phyloP scores from a whole-genome alignment of 2,888 invertebrate species.

The Epiblema foenella region DNA sequence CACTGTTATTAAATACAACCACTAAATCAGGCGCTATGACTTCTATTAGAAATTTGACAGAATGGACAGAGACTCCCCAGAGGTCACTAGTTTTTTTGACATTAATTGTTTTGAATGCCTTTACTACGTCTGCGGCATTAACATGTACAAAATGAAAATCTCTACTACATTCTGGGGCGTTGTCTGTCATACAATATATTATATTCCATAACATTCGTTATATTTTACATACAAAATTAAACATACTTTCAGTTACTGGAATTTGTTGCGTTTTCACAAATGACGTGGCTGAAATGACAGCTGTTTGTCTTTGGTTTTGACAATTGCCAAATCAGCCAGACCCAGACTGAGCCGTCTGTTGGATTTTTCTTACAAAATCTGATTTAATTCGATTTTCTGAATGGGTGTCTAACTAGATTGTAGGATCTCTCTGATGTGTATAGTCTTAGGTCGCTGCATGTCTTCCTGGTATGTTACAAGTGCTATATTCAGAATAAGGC shows the following conservation, averaged over 20 bases:
- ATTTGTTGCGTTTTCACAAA: slow-evolving; percentile 67
- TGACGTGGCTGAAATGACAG: slow-evolving; percentile 83
- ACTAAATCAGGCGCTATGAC: too few relatives aligned
- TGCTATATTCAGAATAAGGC: slow-evolving; percentile 6
- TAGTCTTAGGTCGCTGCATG: slow-evolving; percentile 55
- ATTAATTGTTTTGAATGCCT: too few relatives aligned
- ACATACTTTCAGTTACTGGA: neutral
- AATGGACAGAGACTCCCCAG: too few relatives aligned
- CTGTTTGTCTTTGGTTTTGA: slow-evolving; percentile 75
- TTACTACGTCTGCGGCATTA: too few relatives aligned
- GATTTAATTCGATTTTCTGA: slow-evolving; percentile 62
- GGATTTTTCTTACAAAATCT: slow-evolving; percentile 55
- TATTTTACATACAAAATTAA: neutral
- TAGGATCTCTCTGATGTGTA: slow-evolving; percentile 55
- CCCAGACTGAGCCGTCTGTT: slow-evolving; percentile 57
- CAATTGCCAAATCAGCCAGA: slow-evolving; percentile 83
- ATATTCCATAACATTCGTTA: neutral
- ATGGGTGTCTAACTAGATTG: slow-evolving; percentile 62
- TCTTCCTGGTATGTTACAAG: slow-evolving; percentile 64
- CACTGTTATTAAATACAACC: too few relatives aligned
- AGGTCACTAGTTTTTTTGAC: too few relatives aligned
- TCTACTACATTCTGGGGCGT: too few relatives aligned
- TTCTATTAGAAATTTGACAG: too few relatives aligned
- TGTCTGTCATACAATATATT: too few relatives aligned
- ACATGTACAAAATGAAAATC: too few relatives aligned